Conservation (phyloP, 2,797 vertebrate species). For the Chelon labrosus region DNA sequence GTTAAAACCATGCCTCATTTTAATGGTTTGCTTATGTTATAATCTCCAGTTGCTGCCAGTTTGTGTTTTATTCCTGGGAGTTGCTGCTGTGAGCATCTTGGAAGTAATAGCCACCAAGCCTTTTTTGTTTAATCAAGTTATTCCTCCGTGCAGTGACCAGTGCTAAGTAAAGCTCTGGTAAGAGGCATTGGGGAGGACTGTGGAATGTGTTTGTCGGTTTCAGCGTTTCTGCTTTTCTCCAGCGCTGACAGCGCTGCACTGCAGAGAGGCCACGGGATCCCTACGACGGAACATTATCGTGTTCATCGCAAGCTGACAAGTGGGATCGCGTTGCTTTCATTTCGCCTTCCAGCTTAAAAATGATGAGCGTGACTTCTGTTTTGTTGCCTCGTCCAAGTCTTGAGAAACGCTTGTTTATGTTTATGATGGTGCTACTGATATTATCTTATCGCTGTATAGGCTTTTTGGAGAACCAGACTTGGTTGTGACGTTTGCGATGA, state of each 20-base stretch:
- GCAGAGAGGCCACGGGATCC: constrained; percentile 42
- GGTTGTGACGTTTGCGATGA: constrained; percentile 2
- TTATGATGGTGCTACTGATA: background rate
- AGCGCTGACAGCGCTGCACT: constrained; percentile 33
- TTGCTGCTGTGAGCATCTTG: background rate
- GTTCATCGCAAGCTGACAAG: constrained; percentile 19
- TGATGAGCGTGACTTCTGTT: background rate
- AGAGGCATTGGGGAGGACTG: constrained; percentile 49
- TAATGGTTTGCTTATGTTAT: constrained; percentile 6
- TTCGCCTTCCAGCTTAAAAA: constrained; percentile 6
- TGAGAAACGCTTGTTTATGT: background rate
- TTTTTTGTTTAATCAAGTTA: constrained; percentile 50
- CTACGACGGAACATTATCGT: constrained; percentile 17
- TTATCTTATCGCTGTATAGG: background rate
- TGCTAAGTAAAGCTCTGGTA: constrained; percentile 63
- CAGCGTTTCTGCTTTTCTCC: constrained; percentile 41
- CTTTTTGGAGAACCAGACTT: constrained; percentile 11
- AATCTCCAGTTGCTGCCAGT: background rate
- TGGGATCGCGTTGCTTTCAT: constrained; percentile 19
- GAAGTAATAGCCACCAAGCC: constrained; percentile 18
- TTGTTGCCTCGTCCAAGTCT: constrained; percentile 4
- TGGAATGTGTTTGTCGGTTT: constrained; percentile 60
- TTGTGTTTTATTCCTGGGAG: constrained; percentile 12
- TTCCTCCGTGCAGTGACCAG: constrained; percentile 62
- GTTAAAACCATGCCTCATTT: constrained; percentile 5